Evolutionary conservation across 2,888 invertebrate species (phyloP), one percentile per base, ranked within the genome.

Genomic region (Timandra comae): DNA sequence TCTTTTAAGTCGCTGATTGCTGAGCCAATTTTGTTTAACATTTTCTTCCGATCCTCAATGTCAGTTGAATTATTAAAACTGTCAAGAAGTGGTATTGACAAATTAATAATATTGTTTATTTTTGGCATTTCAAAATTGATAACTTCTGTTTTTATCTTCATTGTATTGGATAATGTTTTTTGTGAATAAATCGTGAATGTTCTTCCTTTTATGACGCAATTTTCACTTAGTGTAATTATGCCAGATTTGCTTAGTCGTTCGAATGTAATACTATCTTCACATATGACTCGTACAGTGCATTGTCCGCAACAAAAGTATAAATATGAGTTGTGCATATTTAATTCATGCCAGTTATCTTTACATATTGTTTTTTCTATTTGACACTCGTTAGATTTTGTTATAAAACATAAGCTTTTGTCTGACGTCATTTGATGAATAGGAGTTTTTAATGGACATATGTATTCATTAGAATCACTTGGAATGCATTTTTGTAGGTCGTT

Each of bases 401-500:
- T 33, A 5, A 7, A 11, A 7, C 33, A 33, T 2, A 33, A 16
- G 7, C 22, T 33, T 4, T 27, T 27, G 1, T 33, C 33, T 3
- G 33, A 33, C n/a, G 12, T 28, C 28, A 33, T 33, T 8, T 12
- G 27, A 9, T 33, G 23, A 1, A 27, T 3, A 1, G 33, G 33
- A 4, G 8, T 21, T 3, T 10, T 7, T 5, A 33, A 4, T 1
- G 13, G 27, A 9, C 33, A 33, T 7, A 33, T n/a, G n/a, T n/a
- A n/a, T n/a, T n/a, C n/a, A n/a, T n/a, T n/a, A n/a, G n/a, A n/a
- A n/a, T 33, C 33, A 8, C 23, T 9, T 1, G 9, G 9, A 1
- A 34, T 12, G 20, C 45, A 45, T 7, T 23, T 16, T 13, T 33
- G 28, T 9, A 38, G 9, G 7, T 42, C 38, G 1, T 6, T 16